A percentile compares a stretch with the other conserved stretches of the same genome.
phyloP scores from a whole-genome alignment of 2,888 invertebrate species.

The Drosophila helvetica region DNA sequence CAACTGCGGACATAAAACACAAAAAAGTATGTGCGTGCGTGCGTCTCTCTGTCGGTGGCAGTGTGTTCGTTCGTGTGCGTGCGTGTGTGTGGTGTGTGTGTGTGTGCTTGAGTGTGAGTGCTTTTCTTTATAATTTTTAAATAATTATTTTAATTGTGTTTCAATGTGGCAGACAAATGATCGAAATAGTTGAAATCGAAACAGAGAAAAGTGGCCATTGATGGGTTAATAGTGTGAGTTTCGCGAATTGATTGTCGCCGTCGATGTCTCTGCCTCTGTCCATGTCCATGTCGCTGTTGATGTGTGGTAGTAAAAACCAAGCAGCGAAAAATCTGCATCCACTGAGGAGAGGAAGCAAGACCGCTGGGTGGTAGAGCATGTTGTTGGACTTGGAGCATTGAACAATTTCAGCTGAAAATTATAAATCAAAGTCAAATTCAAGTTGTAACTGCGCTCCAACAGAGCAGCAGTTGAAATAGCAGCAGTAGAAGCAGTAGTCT shows the following conservation, averaged over 20 bases:
- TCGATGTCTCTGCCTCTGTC: conserved; percentile 4
- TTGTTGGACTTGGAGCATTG: conserved; percentile 3
- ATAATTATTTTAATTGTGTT: conserved; percentile 8
- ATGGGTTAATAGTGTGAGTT: conserved; percentile 3
- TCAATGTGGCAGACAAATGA: conserved; percentile 7
- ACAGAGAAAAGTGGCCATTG: not conserved
- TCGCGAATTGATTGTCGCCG: conserved; percentile 21
- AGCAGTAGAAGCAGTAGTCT: conserved; percentile 10
- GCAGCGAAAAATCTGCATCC: conserved; percentile 4
- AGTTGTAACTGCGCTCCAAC: conserved; percentile 13
- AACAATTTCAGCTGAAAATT: conserved; percentile 5
- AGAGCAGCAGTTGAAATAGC: conserved; percentile 14
- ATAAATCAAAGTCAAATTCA: conserved; percentile 10
- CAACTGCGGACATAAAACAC: too few species aligned
- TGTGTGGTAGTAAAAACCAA: conserved; percentile 9
- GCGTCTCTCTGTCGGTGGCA: not conserved
- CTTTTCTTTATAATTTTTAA: conserved; percentile 15
- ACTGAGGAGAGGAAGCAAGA: conserved; percentile 9
- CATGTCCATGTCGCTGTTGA: conserved; percentile 1
- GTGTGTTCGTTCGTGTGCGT: conserved; percentile 6
- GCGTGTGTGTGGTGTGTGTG: conserved; percentile 7
- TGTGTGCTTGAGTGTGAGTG: conserved; percentile 2
- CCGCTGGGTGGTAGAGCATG: conserved; percentile 3
- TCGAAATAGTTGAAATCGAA: not conserved
- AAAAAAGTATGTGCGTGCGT: not conserved